Conservation (phyloP, 2,888 invertebrate genomes). For the Eudemis profundana region DNA sequence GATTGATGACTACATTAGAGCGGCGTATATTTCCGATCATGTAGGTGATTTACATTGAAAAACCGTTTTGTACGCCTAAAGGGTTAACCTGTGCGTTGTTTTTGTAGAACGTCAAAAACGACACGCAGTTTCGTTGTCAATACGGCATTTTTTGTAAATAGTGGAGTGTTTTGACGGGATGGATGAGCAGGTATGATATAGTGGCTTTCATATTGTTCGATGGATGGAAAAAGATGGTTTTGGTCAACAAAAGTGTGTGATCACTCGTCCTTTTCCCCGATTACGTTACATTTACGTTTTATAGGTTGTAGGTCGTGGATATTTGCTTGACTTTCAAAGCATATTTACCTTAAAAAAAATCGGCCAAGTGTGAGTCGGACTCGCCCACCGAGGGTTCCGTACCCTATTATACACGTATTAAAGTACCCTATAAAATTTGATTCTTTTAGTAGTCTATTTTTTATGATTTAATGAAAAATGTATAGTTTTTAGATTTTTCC, state of each 20-base stretch:
- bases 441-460: too few relatives aligned
- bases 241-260: background rate
- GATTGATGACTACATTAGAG: constrained; percentile 52
- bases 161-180: background rate
- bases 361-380: too few relatives aligned
- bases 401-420: too few relatives aligned
- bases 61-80: constrained; percentile 35
- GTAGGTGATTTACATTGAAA: constrained; percentile 47
- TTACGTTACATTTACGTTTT: background rate
- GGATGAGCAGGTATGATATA: background rate
- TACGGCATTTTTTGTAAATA: background rate
- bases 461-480: too few relatives aligned
- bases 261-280: background rate
- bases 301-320: background rate
- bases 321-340: too few relatives aligned
- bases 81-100: constrained; percentile 1
- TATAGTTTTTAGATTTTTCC: too few relatives aligned
- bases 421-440: too few relatives aligned
- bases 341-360: too few relatives aligned
- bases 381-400: too few relatives aligned
- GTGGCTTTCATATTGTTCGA: constrained; percentile 7
- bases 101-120: background rate
- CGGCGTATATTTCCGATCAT: constrained; percentile 52
- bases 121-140: background rate
- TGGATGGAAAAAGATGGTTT: background rate